phyloP scores from a whole-genome alignment of 2,797 vertebrate genomes.

The Valencia hispanica region DNA sequence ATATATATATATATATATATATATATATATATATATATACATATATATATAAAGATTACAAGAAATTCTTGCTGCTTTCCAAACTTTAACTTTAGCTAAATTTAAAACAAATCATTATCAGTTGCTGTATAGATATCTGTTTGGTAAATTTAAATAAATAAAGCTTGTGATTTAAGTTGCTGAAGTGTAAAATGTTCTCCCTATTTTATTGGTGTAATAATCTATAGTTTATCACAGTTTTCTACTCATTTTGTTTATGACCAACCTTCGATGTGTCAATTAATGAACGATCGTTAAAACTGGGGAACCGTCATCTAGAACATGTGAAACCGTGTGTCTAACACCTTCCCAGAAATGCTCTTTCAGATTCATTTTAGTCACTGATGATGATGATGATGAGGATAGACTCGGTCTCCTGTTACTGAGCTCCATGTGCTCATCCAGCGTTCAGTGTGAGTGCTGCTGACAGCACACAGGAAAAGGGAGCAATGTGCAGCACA shows the following conservation, averaged over 20 bases:
- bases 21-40: no score
- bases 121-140: background rate
- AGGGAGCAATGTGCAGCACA: background rate
- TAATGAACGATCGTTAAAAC: conserved; percentile 10
- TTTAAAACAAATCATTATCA: background rate
- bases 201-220: background rate
- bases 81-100: background rate
- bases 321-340: conserved; percentile 1
- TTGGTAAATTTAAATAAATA: background rate
- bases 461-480: conserved; percentile 20
- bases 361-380: conserved; percentile 22
- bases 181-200: background rate
- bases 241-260: background rate
- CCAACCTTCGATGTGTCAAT: background rate
- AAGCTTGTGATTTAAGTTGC: background rate
- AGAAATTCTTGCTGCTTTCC: background rate
- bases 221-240: background rate
- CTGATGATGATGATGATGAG: background rate
- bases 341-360: conserved; percentile 22
- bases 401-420: background rate
- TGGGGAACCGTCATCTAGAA: background rate
- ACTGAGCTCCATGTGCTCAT: conserved; percentile 16
- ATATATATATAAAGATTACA: no score
- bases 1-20: no score
- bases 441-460: conserved; percentile 4